These are phyloP conservation scores for Bergia sp. DNA, from an alignment of 92 coral and sea anemone genomes.

Conservation along the genomic window DNA sequence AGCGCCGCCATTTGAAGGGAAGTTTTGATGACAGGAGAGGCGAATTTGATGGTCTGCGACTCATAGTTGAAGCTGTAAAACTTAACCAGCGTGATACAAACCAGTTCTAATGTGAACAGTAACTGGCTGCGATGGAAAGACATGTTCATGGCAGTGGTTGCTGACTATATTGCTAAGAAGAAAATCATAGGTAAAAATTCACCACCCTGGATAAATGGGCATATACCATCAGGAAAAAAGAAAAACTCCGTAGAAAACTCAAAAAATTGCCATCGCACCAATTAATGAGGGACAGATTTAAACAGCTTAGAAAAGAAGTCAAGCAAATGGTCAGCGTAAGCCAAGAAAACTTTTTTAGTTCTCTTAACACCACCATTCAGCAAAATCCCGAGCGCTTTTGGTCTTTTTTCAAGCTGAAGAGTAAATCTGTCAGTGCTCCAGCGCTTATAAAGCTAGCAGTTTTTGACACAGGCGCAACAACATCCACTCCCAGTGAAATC, in stretches of 20 bases:
- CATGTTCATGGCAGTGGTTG: too few relatives aligned
- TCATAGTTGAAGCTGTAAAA: background rate
- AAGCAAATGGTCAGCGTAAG: conserved; percentile 39
- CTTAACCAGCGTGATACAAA: too few relatives aligned
- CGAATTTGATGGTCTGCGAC: too few relatives aligned
- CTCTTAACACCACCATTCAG: background rate
- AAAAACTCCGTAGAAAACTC: conserved; percentile 18
- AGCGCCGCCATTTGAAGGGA: background rate
- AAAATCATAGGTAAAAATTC: conserved; percentile 38
- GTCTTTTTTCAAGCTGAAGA: too few relatives aligned
- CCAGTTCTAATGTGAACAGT: too few relatives aligned
- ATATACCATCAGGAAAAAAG: conserved; percentile 35
- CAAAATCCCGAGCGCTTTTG: too few relatives aligned
- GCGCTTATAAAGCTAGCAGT: background rate
- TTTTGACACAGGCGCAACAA: too few relatives aligned
- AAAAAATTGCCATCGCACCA: conserved; percentile 31
- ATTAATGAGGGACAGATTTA: too few relatives aligned
- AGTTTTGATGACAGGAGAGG: too few relatives aligned
- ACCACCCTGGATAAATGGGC: conserved; percentile 46
- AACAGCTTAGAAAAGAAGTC: background rate
- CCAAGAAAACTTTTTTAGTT: conserved; percentile 26
- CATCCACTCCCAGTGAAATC: conserved; percentile 29
- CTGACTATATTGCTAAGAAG: conserved; percentile 43
- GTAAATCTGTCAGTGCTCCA: too few relatives aligned
- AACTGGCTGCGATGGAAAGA: too few relatives aligned